These are phyloP conservation scores for Scaptomyza montana DNA, from an alignment of 1,140 invertebrate genomes.

Conservation along the genomic window DNA sequence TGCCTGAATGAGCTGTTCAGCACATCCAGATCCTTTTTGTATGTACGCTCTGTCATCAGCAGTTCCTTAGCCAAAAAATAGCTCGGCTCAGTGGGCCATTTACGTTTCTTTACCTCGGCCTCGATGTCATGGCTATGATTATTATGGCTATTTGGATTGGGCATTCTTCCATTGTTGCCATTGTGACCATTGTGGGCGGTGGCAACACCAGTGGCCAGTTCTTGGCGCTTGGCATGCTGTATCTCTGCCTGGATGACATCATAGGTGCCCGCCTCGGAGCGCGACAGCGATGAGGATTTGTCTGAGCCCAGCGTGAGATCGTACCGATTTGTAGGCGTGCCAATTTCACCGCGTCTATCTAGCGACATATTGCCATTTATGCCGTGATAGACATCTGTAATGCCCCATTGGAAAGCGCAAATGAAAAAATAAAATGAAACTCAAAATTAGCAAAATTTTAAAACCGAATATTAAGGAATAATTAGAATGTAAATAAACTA, in stretches of 20 bases:
- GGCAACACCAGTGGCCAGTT: constrained; percentile 71
- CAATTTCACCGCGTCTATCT: constrained; percentile 80
- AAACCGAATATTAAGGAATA: constrained; percentile 11
- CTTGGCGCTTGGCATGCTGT: constrained; percentile 77
- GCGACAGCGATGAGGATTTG: constrained; percentile 82
- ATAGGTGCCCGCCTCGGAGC: constrained; percentile 82
- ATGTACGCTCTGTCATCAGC: constrained; percentile 97
- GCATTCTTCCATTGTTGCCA: constrained; percentile 50
- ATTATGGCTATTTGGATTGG: constrained; percentile 13
- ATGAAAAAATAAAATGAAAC: constrained; percentile 7
- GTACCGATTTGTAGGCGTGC: constrained; percentile 68
- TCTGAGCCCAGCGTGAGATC: constrained; percentile 81
- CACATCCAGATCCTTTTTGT: constrained; percentile 97
- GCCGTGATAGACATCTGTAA: constrained; percentile 76
- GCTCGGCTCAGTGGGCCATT: constrained; percentile 90
- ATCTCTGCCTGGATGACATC: constrained; percentile 81
- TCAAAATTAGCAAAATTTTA: constrained; percentile 26
- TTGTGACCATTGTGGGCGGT: constrained; percentile 66
- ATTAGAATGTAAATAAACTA: constrained; percentile 15
- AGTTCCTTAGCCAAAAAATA: constrained; percentile 98
- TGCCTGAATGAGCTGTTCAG: constrained; percentile 91
- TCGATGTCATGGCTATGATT: constrained; percentile 53
- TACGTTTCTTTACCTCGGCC: constrained; percentile 82
- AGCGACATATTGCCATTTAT: constrained; percentile 83
- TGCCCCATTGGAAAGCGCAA: constrained; percentile 2